These are phyloP conservation scores for Brachionichthys hirsutus DNA, from an alignment of 2,113 vertebrate species.

Conservation along the genomic window DNA sequence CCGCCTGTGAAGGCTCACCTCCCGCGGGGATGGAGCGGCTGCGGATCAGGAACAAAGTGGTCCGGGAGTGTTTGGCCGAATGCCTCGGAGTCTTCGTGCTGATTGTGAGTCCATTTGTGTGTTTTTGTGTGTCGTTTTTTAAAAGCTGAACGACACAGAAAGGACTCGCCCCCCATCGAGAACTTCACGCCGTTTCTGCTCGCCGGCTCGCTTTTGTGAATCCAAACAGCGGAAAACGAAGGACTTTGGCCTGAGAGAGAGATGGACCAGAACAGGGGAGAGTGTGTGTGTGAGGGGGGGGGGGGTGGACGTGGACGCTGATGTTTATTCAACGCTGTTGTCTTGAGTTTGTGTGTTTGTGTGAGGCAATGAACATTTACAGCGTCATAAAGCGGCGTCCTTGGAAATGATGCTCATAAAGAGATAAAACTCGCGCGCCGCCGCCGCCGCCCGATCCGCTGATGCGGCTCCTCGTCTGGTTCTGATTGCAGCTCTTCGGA, in stretches of 20 bases:
- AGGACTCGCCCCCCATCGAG: too few species aligned
- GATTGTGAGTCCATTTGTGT: constrained; percentile 66
- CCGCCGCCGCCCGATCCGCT: too few species aligned
- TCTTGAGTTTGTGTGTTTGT: neutral
- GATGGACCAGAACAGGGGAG: neutral
- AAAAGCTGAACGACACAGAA: too few species aligned
- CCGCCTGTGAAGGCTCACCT: constrained; percentile 8
- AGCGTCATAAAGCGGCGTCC: constrained; percentile 44
- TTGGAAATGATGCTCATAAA: constrained; percentile 22
- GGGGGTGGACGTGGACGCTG: neutral
- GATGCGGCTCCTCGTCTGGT: neutral
- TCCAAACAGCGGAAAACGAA: constrained; percentile 37
- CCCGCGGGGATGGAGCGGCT: constrained; percentile 64
- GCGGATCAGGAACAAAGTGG: constrained; percentile 64
- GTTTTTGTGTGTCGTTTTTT: too few species aligned
- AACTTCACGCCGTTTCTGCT: too few species aligned
- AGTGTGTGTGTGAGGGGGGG: neutral
- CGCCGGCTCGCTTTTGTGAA: neutral
- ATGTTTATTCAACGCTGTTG: neutral
- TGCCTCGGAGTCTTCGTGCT: constrained; percentile 72
- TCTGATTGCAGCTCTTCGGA: constrained; percentile 78
- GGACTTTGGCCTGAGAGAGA: constrained; percentile 59
- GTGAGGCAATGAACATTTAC: constrained; percentile 33
- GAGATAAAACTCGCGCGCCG: too few species aligned
- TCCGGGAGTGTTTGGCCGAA: constrained; percentile 74